phyloP scores from a whole-genome alignment of 1,140 invertebrate species.

The Sarcophaga bullata region DNA sequence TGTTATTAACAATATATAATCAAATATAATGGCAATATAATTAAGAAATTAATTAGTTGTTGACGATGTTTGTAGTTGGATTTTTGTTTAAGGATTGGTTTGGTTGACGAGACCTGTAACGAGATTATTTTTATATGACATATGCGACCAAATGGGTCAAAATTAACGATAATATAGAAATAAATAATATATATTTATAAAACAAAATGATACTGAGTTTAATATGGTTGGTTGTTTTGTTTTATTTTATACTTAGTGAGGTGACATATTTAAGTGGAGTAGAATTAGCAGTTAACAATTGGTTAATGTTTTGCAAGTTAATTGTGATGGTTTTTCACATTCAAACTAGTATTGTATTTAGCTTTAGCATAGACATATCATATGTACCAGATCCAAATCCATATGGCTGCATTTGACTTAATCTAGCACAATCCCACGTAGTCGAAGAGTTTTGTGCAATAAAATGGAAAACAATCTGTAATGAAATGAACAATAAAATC shows the following conservation, averaged over 20 bases:
- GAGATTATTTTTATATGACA: slow-evolving; percentile 5
- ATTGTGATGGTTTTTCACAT: background rate
- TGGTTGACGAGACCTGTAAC: slow-evolving; percentile 36
- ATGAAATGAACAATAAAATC: too few species aligned
- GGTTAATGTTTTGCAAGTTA: slow-evolving; percentile 10
- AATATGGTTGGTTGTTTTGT: background rate
- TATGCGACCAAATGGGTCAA: background rate
- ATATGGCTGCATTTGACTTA: too few species aligned
- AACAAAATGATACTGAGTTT: background rate
- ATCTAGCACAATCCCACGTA: too few species aligned
- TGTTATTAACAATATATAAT: slow-evolving; percentile 15
- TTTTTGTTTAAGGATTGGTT: slow-evolving; percentile 30
- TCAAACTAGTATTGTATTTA: background rate
- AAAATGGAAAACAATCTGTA: too few species aligned
- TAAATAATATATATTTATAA: background rate
- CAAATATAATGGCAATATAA: slow-evolving; percentile 38
- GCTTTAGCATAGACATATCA: slow-evolving; percentile 6
- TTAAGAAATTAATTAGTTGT: slow-evolving; percentile 32
- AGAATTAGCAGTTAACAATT: slow-evolving; percentile 22
- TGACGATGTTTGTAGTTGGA: slow-evolving; percentile 35
- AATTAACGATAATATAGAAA: background rate
- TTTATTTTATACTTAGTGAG: slow-evolving; percentile 17
- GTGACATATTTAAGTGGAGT: slow-evolving; percentile 12
- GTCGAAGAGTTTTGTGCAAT: too few species aligned
- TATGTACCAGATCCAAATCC: slow-evolving; percentile 11